Evolutionary conservation across 2,888 invertebrate genomes (phyloP).

Genomic region (Limnephilus rhombicus): DNA sequence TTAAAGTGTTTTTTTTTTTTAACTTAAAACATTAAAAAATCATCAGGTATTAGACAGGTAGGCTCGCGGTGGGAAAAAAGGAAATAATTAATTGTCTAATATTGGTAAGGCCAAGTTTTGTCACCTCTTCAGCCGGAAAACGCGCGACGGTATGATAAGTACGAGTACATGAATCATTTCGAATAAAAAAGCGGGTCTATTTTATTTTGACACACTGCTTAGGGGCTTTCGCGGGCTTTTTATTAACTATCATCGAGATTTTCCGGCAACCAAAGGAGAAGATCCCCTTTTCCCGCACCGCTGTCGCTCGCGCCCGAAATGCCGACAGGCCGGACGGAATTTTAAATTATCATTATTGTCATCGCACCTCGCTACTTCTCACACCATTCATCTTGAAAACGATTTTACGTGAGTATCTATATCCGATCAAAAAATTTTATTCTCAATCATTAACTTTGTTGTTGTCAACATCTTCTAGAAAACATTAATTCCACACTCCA

Average conservation of each 20-base stretch:
- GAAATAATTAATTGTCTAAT: too few relatives aligned
- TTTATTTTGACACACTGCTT: conserved; percentile 1
- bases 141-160: not conserved
- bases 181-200: not conserved
- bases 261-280: not conserved
- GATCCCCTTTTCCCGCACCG: not conserved
- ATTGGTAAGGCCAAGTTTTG: not conserved
- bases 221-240: conserved; percentile 1
- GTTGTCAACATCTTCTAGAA: too few relatives aligned
- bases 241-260: not conserved
- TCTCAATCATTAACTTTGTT: too few relatives aligned
- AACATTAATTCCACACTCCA: too few relatives aligned
- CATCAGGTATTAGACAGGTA: too few relatives aligned
- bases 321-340: not conserved
- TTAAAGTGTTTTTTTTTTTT: too few relatives aligned
- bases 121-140: not conserved
- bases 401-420: not conserved
- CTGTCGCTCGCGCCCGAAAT: not conserved
- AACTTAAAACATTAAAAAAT: too few relatives aligned
- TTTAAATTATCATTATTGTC: not conserved
- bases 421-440: not conserved
- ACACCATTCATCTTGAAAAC: not conserved
- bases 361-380: not conserved
- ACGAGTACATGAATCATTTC: not conserved
- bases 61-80: too few relatives aligned